Evolutionary conservation across 2,888 invertebrate genomes (phyloP).

Genomic region (Drosophila paramelanica): DNA sequence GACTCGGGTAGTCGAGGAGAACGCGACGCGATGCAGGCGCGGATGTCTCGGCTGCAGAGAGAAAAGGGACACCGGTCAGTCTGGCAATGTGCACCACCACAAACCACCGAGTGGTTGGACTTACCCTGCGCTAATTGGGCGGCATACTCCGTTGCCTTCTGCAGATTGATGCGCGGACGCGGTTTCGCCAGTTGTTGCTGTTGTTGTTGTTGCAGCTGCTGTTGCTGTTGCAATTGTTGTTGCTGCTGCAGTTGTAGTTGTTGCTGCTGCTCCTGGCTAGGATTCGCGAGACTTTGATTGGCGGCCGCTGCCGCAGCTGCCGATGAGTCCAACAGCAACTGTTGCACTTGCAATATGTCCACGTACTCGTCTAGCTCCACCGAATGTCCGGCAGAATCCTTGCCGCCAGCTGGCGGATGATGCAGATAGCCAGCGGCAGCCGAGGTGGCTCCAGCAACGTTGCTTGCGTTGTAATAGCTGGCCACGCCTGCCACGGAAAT

Average conservation of each 20-base stretch:
- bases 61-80: not conserved
- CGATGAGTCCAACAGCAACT: slow-evolving; percentile 88
- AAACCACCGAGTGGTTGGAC: slow-evolving; percentile 19
- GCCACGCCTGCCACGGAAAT: slow-evolving; percentile 40
- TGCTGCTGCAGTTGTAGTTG: slow-evolving; percentile 65
- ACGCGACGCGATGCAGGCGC: slow-evolving; percentile 85
- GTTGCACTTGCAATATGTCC: slow-evolving; percentile 93
- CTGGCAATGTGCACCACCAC: not conserved
- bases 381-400: slow-evolving; percentile 25
- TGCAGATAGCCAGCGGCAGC: slow-evolving; percentile 31
- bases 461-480: slow-evolving; percentile 51
- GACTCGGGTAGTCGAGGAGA: slow-evolving; percentile 84
- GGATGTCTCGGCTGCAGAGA: slow-evolving; percentile 82
- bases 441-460: slow-evolving; percentile 3
- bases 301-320: slow-evolving; percentile 72
- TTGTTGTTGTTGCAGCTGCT: slow-evolving; percentile 71
- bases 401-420: slow-evolving; percentile 21
- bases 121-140: slow-evolving; percentile 84
- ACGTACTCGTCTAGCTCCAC: slow-evolving; percentile 90
- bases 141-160: slow-evolving; percentile 85
- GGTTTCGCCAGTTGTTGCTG: slow-evolving; percentile 71
- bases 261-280: slow-evolving; percentile 63
- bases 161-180: slow-evolving; percentile 84
- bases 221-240: slow-evolving; percentile 66
- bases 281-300: slow-evolving; percentile 25